phyloP scores from a whole-genome alignment of 2,797 vertebrate species.

The Zenarchopterus dispar region DNA sequence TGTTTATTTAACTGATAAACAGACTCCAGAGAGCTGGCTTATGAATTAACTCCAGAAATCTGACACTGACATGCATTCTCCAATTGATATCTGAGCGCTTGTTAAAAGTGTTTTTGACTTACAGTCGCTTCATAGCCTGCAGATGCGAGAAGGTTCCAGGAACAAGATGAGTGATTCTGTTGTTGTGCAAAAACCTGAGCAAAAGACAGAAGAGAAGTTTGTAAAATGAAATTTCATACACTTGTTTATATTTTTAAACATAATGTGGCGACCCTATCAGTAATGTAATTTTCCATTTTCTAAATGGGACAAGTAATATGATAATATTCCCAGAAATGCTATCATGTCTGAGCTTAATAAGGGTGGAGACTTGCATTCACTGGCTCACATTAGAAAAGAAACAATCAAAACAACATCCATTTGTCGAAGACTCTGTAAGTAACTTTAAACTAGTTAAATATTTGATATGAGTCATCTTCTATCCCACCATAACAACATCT shows the following conservation, averaged over 20 bases:
- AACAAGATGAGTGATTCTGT: slow-evolving; percentile 92
- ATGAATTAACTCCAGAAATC: slow-evolving; percentile 11
- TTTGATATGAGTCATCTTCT: slow-evolving; percentile 9
- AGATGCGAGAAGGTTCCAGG: slow-evolving; percentile 94
- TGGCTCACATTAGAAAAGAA: background rate
- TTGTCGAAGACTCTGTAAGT: background rate
- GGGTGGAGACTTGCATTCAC: background rate
- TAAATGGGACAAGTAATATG: slow-evolving; percentile 41
- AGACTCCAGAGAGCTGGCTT: slow-evolving; percentile 9
- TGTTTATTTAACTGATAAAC: no score
- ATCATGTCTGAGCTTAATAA: no score
- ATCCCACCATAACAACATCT: background rate
- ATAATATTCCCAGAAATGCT: slow-evolving; percentile 46
- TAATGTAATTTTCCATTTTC: slow-evolving; percentile 32
- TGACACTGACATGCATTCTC: slow-evolving; percentile 16
- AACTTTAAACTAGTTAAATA: slow-evolving; percentile 1
- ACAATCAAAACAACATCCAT: slow-evolving; percentile 21
- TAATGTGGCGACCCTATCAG: slow-evolving; percentile 3
- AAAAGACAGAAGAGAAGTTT: slow-evolving; percentile 18
- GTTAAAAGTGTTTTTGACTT: slow-evolving; percentile 78
- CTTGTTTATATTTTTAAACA: background rate
- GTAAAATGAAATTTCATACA: background rate
- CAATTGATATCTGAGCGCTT: slow-evolving; percentile 15
- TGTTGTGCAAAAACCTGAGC: slow-evolving; percentile 97
- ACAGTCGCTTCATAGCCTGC: slow-evolving; percentile 97